Percentiles rank a stretch among this genome's conserved stretches.
Conservation (phyloP, 2,888 invertebrate genomes). For the Rhingia campestris region DNA sequence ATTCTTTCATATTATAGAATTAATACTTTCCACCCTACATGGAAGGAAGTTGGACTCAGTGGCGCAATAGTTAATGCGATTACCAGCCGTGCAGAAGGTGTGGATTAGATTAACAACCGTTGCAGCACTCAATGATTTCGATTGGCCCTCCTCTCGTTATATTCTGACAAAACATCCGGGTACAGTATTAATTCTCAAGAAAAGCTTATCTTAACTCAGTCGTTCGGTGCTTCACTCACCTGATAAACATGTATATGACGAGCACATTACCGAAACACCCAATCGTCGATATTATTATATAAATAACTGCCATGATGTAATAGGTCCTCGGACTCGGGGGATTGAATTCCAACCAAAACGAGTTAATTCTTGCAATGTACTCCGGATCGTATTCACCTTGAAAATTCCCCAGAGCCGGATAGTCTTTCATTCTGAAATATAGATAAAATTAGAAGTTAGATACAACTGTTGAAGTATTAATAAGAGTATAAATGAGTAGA, state of each 20-base stretch:
- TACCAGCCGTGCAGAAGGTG: no score
- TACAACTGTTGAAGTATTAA: background rate
- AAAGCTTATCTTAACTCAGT: no score
- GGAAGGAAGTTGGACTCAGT: no score
- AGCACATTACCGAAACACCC: slow-evolving; percentile 89
- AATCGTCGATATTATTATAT: slow-evolving; percentile 85
- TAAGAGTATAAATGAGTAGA: background rate
- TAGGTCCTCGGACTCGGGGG: slow-evolving; percentile 86
- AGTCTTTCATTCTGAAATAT: slow-evolving; percentile 50
- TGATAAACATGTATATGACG: slow-evolving; percentile 88
- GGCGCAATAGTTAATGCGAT: no score
- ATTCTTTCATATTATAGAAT: no score
- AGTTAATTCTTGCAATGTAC: slow-evolving; percentile 84
- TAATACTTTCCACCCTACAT: no score
- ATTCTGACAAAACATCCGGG: no score
- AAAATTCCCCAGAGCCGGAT: slow-evolving; percentile 75
- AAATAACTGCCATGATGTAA: slow-evolving; percentile 85
- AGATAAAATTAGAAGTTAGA: background rate
- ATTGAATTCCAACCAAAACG: slow-evolving; percentile 88
- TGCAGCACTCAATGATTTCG: no score
- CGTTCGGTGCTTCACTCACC: slow-evolving; percentile 83
- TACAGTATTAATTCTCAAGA: no score
- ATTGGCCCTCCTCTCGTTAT: no score
- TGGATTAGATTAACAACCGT: no score
- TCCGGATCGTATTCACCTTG: slow-evolving; percentile 79